Evolutionary conservation across 2,113 vertebrate species (phyloP).

Genomic region (Nipponia nippon): DNA sequence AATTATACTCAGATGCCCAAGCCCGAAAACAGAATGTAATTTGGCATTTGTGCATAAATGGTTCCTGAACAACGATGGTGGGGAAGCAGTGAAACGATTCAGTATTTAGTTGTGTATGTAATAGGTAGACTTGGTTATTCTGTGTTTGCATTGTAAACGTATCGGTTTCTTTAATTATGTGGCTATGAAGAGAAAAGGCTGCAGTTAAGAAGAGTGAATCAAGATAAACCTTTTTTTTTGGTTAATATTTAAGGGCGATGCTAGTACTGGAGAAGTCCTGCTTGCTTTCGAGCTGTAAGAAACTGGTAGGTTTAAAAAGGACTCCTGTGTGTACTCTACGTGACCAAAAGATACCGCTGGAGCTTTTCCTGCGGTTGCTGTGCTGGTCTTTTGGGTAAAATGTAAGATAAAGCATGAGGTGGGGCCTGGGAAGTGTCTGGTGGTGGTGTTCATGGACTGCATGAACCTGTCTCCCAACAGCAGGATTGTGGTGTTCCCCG

Average conservation of each 20-base stretch:
- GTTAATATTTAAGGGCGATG: not conserved
- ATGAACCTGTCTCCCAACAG: not conserved
- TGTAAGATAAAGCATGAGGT: not conserved
- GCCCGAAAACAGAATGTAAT: not conserved
- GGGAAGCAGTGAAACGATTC: not conserved
- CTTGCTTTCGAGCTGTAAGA: not conserved
- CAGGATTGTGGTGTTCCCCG: accelerated
- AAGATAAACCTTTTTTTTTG: not conserved
- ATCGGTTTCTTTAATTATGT: not conserved
- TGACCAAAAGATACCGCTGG: not conserved
- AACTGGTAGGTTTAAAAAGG: not conserved
- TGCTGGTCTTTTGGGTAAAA: not conserved
- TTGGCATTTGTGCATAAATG: not conserved
- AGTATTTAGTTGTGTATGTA: not conserved
- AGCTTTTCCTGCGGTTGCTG: not conserved
- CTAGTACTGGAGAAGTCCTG: not conserved
- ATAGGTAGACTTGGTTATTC: not conserved
- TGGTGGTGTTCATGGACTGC: not conserved
- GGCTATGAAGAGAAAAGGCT: not conserved
- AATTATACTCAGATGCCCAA: not conserved
- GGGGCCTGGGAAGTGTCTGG: not conserved
- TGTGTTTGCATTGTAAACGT: not conserved
- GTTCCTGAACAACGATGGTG: not conserved
- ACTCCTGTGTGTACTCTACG: accelerated
- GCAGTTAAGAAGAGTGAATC: not conserved